Conservation (phyloP, 2,113 vertebrate species). For the Neotoma lepida region DNA sequence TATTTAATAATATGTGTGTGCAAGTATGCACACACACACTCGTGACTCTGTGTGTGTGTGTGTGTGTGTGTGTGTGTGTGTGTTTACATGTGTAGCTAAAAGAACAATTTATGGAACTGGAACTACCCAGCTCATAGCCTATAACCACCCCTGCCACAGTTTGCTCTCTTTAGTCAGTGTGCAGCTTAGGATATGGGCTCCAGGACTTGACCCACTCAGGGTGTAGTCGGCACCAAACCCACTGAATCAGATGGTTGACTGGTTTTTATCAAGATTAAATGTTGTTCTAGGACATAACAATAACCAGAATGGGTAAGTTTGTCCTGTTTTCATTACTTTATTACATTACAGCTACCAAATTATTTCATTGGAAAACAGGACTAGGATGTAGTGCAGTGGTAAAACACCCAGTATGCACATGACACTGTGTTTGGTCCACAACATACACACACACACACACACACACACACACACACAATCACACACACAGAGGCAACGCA, state of each 20-base stretch:
- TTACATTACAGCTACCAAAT: not conserved
- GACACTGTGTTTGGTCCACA: too few relatives aligned
- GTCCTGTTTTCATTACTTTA: not conserved
- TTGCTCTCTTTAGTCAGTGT: not conserved
- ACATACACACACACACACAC: not conserved
- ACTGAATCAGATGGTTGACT: not conserved
- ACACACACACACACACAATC: not conserved
- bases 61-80: not conserved
- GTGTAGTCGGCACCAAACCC: conserved; percentile 28
- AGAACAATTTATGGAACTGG: not conserved
- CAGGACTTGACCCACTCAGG: not conserved
- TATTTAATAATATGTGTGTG: not conserved
- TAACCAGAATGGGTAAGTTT: not conserved
- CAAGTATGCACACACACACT: not conserved
- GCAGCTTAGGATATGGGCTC: not conserved
- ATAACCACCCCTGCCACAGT: not conserved
- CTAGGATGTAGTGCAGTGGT: not conserved
- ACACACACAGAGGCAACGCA: not conserved
- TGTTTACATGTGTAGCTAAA: not conserved
- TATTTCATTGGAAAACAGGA: conserved; percentile 11
- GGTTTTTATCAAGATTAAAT: not conserved
- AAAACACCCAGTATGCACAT: not conserved
- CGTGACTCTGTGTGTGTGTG: not conserved
- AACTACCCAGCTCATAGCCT: conserved; percentile 15
- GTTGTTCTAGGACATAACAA: not conserved